Evolutionary conservation across 92 coral and sea anemone species (phyloP).

Genomic region (Siderastrea siderea): DNA sequence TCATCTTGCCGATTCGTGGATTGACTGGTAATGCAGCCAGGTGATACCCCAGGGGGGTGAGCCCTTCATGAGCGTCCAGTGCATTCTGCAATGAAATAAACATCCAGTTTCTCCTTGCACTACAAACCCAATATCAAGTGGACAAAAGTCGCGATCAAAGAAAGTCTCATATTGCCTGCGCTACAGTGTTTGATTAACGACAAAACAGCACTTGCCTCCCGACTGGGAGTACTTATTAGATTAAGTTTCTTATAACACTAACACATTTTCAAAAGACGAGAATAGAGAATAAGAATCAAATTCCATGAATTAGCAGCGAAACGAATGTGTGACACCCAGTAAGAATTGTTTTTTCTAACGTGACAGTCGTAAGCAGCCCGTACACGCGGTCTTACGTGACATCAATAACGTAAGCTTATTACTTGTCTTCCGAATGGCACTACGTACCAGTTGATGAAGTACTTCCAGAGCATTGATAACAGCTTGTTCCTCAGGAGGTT

Average conservation of each 20-base stretch:
- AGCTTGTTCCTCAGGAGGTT: constrained; percentile 90
- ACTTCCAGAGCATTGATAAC: constrained; percentile 87
- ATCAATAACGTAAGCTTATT: too few species aligned
- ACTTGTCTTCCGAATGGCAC: not conserved
- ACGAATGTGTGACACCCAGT: too few species aligned
- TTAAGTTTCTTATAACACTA: too few species aligned
- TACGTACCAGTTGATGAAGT: constrained; percentile 87
- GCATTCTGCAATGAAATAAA: constrained; percentile 76
- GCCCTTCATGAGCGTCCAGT: constrained; percentile 80
- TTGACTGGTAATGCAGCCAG: constrained; percentile 95
- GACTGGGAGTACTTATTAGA: too few species aligned
- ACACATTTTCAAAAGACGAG: too few species aligned
- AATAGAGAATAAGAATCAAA: too few species aligned
- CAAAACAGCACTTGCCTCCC: too few species aligned
- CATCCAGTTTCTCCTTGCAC: not conserved
- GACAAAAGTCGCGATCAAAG: not conserved
- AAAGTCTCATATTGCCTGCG: not conserved
- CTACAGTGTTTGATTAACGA: too few species aligned
- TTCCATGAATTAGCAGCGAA: too few species aligned
- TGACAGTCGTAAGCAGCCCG: too few species aligned
- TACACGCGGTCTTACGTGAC: too few species aligned
- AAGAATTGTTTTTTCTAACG: too few species aligned
- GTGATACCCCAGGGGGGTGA: constrained; percentile 96
- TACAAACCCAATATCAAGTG: not conserved
- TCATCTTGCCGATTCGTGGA: constrained; percentile 97